A percentile compares a stretch with the other conserved stretches of the same genome.
phyloP scores from a whole-genome alignment of 2,113 vertebrate genomes.

The Barnardius zonarius region DNA sequence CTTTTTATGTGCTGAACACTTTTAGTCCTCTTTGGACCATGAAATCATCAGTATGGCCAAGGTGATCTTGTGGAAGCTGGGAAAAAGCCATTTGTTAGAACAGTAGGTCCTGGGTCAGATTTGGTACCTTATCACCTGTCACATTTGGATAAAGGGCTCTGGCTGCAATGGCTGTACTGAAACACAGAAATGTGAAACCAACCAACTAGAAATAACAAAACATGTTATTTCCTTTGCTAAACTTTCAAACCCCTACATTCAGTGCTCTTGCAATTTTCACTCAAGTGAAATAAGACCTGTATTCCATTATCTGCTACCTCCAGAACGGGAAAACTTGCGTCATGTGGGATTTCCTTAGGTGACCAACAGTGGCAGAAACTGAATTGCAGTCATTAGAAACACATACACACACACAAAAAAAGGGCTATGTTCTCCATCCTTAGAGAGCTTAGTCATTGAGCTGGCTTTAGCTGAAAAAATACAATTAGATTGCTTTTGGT shows the following conservation, averaged over 20 bases:
- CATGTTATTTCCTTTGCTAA: neutral
- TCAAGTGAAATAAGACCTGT: neutral
- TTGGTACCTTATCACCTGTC: too few species aligned
- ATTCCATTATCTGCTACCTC: neutral
- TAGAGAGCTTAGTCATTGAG: neutral
- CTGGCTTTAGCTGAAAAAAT: neutral
- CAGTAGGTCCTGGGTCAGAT: neutral
- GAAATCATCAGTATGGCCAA: neutral
- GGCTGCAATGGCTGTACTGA: neutral
- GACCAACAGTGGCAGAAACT: neutral
- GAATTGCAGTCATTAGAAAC: neutral
- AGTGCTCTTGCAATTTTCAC: neutral
- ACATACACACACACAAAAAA: neutral
- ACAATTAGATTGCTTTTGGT: conserved; percentile 14
- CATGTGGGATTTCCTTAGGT: neutral
- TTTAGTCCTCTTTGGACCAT: neutral
- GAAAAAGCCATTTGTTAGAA: neutral
- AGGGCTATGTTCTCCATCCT: neutral
- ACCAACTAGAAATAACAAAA: neutral
- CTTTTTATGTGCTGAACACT: neutral
- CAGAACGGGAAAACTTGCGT: neutral
- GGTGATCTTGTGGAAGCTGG: neutral
- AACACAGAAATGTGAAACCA: neutral
- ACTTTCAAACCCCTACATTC: neutral
- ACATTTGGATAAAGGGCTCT: neutral